Evolutionary conservation across 2,113 vertebrate species (phyloP), one percentile per base, ranked within the genome.

Genomic region (Pangasianodon gigas): DNA sequence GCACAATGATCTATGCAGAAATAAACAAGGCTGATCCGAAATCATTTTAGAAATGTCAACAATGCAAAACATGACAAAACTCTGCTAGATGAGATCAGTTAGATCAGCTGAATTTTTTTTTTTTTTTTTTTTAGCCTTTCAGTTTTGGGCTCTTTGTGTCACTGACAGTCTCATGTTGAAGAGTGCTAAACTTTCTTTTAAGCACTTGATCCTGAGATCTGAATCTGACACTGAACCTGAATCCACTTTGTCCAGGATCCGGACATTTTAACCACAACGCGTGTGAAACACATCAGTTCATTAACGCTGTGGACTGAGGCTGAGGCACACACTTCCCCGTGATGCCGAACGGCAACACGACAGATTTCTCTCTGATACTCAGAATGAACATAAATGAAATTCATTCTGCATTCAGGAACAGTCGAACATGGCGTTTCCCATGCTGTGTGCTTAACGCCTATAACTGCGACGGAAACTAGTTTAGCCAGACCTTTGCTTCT

Each of bases 11-110:
- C 11, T 58, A 60, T 2, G 19, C 74, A 46, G 37, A 60, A 41
- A 75, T 69, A 44, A 26, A 71, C 32, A 44, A 16, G 52, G 52
- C 21, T 19, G 52, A 21, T 37, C 7, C 21, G 26, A 4, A 67
- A 46, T 67, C 44, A 52, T 19, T 80, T 88, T 13, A 62, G n/a
- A 77, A 88, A 88, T 51, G 44, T 62, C 87, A 88, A 52, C 46
- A 52, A 62, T 60, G 65, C 77, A 52, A 51, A 88, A 26, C 56
- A 46, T 80, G 86, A 67, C 58, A 67, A 51, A 88, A 26, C 41
- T 37, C 75, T 13, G 46, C 3, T 48, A 32, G 87, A 82, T 88
- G 6, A 62, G 37, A 60, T 6, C 51, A 37, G 37, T 1, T 37
- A 37, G 37, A 37, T 37, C 37, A 37, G 37, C 37, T 37, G 37